Base-by-base conservation (phyloP, 2,113 vertebrate species). In the Epinephelus fuscoguttatus region DNA sequence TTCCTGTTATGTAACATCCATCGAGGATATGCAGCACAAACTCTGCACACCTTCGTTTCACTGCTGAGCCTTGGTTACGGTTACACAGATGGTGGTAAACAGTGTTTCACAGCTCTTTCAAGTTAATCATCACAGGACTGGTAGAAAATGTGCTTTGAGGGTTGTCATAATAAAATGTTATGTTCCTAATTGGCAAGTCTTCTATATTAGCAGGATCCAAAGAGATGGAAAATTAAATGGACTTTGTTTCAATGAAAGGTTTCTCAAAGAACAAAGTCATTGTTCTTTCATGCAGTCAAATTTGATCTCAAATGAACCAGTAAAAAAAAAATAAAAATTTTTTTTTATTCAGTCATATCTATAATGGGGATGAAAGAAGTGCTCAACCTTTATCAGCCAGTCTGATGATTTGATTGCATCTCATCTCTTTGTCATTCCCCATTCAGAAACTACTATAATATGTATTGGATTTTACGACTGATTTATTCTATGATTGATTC, bases 1-100 rank as follows among this genome's bases (percentile, higher is more conserved):
- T 63, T 70, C 13, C 17, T 30, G 10, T 83, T 74, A 85, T 60
- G 61, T 59, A 82, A 84, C 55, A n/a, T 60, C 59, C 42, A 59
- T 56, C 10, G 6, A 57, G 60, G 66, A 69, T 14, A 2, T 19
- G 18, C 60, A 50, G 71, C 52, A 70, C 45, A 53, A 2, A 60
- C n/a, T 66, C 1, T 33, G 59, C 45, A 67, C 42, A 59, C 57
- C 49, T 69, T 0, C 12, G 11, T 12, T 69, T 70, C 50, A 45
- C 45, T 79, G 47, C 45, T 80, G 37, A 49, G 30, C 23, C 61
- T 53, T 23, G 27, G 49, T 14, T 71, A 12, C 8, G 1, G 1
- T 70, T 42, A 30, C 19, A 0, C 3, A 42, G 18, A 73, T 15
- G 60, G 3, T 66, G 12, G 33, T 37, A 37, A 18, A 37, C 45